Evolutionary conservation across 1,140 invertebrate genomes (phyloP).

Genomic region (Aphis gossypii): DNA sequence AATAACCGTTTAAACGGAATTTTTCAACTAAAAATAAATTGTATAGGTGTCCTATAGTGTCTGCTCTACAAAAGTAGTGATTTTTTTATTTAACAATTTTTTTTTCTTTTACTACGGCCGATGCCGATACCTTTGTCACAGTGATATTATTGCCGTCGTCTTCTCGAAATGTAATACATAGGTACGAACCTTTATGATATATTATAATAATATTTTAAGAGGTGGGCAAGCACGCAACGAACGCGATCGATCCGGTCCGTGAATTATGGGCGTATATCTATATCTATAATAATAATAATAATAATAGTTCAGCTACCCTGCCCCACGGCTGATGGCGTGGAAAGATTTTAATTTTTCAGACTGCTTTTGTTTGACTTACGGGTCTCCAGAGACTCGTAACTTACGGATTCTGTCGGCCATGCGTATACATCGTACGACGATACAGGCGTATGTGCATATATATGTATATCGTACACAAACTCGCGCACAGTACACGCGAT

Average conservation of each 20-base stretch:
- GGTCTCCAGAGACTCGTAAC: conserved; percentile 33
- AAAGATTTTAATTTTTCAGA: conserved; percentile 52
- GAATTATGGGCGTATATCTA: not conserved
- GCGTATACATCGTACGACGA: not conserved
- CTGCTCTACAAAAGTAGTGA: not conserved
- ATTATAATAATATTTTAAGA: conserved; percentile 7
- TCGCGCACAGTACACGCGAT: not conserved
- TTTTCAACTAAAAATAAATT: not conserved
- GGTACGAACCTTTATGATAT: not conserved
- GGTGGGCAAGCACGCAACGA: not conserved
- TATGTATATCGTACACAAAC: not conserved
- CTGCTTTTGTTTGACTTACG: conserved; percentile 31
- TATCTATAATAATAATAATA: not conserved
- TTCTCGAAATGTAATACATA: not conserved
- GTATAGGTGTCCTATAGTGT: too few relatives aligned
- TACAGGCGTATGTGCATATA: not conserved
- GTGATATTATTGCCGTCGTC: not conserved
- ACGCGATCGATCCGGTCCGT: not conserved
- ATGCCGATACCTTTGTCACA: not conserved
- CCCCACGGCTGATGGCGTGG: not conserved
- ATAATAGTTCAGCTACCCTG: not conserved
- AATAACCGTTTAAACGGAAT: not conserved
- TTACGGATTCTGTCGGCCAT: not conserved
- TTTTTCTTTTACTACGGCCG: not conserved
- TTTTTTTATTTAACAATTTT: not conserved